phyloP scores from a whole-genome alignment of 2,113 vertebrate species.

The Galemys pyrenaicus region DNA sequence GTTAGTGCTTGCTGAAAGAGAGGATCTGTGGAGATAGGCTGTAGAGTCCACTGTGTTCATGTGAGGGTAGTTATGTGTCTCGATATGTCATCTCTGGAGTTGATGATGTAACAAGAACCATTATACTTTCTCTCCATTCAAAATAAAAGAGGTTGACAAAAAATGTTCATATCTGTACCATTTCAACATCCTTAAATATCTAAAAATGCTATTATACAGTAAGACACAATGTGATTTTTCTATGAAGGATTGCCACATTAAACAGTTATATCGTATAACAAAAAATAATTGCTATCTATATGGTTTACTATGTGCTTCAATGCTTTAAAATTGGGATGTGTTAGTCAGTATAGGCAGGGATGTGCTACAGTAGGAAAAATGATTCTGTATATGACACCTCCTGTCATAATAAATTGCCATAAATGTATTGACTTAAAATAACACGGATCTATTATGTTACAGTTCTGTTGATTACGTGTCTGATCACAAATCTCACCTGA shows the following conservation, averaged over 20 bases:
- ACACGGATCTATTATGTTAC: background rate
- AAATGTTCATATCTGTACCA: background rate
- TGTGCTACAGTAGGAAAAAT: background rate
- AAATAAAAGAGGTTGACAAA: background rate
- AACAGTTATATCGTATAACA: background rate
- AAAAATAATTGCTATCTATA: background rate
- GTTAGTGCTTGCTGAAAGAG: conserved; percentile 64
- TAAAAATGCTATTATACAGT: background rate
- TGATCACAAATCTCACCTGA: background rate
- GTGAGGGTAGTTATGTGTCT: background rate
- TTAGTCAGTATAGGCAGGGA: background rate
- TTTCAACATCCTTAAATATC: background rate
- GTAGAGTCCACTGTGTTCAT: background rate
- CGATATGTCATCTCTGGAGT: conserved; percentile 10
- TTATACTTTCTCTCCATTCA: background rate
- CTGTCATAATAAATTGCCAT: background rate
- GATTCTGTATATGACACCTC: background rate
- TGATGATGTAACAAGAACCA: background rate
- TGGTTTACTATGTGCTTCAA: background rate
- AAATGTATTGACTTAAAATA: background rate
- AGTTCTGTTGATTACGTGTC: background rate
- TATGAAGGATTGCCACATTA: background rate
- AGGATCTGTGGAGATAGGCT: background rate
- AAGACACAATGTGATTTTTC: background rate
- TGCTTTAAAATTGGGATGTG: background rate